phyloP scores from a whole-genome alignment of 2,113 vertebrate species.

The Cyprinodon tularosa region DNA sequence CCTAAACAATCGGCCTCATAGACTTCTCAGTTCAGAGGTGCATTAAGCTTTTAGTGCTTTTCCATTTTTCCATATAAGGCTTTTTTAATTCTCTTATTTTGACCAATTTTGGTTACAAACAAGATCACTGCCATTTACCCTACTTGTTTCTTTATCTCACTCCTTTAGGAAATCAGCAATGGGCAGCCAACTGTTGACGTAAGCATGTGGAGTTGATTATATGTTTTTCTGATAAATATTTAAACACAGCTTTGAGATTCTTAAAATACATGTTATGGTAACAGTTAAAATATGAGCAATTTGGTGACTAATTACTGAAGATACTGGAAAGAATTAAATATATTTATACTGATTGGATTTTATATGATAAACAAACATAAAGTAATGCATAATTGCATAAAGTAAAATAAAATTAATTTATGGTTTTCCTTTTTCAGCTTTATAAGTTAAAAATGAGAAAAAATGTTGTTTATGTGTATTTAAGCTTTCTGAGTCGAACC shows the following conservation, averaged over 20 bases:
- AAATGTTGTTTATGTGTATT: too few species aligned
- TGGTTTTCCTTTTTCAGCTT: too few species aligned
- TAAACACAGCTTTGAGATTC: neutral
- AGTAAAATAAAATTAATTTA: too few species aligned
- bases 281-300: too few species aligned
- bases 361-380: neutral
- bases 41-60: neutral
- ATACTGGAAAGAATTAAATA: too few species aligned
- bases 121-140: neutral
- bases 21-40: conserved; percentile 35
- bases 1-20: conserved; percentile 49
- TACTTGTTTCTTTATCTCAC: neutral
- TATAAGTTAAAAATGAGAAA: too few species aligned
- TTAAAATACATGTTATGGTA: neutral
- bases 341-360: neutral
- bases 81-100: neutral
- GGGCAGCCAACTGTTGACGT: conserved; percentile 26
- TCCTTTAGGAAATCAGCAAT: conserved; percentile 9
- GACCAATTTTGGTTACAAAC: neutral
- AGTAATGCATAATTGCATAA: too few species aligned
- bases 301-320: too few species aligned
- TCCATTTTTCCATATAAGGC: neutral
- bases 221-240: neutral
- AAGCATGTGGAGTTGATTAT: conserved; percentile 17
- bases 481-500: too few species aligned